Evolutionary conservation across 2,113 vertebrate genomes (phyloP), one percentile per base, ranked within the genome.

Genomic region (Aramus guarauna): DNA sequence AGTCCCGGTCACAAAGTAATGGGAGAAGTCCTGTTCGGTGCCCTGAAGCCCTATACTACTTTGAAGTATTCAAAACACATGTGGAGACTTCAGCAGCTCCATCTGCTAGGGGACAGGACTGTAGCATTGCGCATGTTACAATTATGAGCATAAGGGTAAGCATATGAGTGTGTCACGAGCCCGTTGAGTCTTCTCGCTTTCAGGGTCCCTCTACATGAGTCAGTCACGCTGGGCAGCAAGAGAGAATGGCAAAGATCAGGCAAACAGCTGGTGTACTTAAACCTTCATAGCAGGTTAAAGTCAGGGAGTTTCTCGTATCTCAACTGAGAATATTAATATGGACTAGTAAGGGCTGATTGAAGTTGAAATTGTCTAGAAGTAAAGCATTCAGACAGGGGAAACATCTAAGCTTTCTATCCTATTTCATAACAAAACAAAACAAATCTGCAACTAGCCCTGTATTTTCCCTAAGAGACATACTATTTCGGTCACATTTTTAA

Each of bases 51-150:
- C 43, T 50, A 6, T 7, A 64, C n/a, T n/a, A n/a, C n/a, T n/a
- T n/a, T n/a, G n/a, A 30, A 36, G 32, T 45, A 36, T 39, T 68
- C 41, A 36, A 53, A 75, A 81, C 72, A 85, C 2, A 1, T 8
- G 56, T 73, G 36, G n/a, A 94, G 79, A 14, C 36, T 77, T 75
- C 79, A 86, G 67, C 37, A 83, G 29, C 68, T 92, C n/a, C 74
- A 50, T 26, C 32, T 74, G 60, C 30, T 21, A 22, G 11, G 22
- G 55, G 19, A 80, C 60, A 89, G 53, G 41, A 83, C 2, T 0
- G 1, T 32, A 84, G 86, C 17, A 63, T 3, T 39, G 45, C 1
- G 2, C 17, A 6, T 13, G 20, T 50, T 66, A 22, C 55, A 83
- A 8, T 56, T 60, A 36, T 1, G 30, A 67, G 18, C 2, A 0